phyloP scores from a whole-genome alignment of 2,797 vertebrate genomes.

The Lophotriccus pileatus region DNA sequence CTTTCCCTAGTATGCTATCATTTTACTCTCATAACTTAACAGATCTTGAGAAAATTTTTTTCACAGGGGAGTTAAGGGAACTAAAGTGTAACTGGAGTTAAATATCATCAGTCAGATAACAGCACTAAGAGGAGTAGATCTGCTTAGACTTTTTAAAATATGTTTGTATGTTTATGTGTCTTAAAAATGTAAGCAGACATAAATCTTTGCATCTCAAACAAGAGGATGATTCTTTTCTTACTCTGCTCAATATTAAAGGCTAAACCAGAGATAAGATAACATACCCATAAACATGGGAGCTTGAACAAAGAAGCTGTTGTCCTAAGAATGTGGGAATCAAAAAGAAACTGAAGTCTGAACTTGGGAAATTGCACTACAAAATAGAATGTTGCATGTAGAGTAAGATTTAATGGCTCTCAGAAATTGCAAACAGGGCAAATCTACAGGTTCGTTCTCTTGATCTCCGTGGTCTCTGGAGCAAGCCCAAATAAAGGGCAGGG shows the following conservation, averaged over 20 bases:
- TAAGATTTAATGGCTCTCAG: not conserved
- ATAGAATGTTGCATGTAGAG: not conserved
- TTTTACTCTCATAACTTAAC: not conserved
- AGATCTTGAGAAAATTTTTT: not conserved
- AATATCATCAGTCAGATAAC: not conserved
- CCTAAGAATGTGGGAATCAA: constrained; percentile 23
- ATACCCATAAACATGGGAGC: constrained; percentile 1
- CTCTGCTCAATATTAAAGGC: constrained; percentile 34
- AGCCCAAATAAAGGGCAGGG: not conserved
- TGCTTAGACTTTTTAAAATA: not conserved
- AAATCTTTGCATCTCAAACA: constrained; percentile 19
- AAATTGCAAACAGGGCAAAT: not conserved
- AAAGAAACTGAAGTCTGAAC: not conserved
- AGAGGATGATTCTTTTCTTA: constrained; percentile 26
- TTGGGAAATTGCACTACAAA: constrained; percentile 19
- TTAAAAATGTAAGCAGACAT: constrained; percentile 31
- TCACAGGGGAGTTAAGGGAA: not conserved
- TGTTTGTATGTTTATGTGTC: constrained; percentile 4
- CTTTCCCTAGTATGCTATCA: not conserved
- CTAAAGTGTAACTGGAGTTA: not conserved
- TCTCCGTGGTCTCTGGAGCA: constrained; percentile 1
- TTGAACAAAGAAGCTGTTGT: constrained; percentile 50
- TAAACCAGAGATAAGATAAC: constrained; percentile 56
- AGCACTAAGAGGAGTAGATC: not conserved
- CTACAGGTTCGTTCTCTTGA: constrained; percentile 11